Conservation (phyloP, 2,113 vertebrate genomes). For the Lamprologus sp. region DNA sequence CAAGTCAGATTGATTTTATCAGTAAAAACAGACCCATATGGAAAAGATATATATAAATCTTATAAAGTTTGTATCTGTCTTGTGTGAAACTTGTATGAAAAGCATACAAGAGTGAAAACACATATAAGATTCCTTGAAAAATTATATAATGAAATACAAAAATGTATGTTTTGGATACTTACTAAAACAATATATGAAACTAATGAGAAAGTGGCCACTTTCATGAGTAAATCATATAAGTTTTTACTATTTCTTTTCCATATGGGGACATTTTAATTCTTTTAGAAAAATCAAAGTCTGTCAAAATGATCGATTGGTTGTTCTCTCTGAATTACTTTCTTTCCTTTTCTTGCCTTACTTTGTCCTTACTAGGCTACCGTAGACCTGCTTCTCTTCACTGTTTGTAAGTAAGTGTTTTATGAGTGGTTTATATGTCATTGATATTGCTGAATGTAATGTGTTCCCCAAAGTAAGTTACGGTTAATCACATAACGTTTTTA, state of each 20-base stretch:
- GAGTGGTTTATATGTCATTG: background rate
- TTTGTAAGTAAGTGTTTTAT: background rate
- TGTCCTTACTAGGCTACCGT: background rate
- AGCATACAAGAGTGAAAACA: fast-evolving
- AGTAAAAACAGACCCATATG: background rate
- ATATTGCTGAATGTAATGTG: background rate
- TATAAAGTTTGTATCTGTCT: no score
- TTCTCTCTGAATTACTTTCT: background rate
- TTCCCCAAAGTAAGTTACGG: background rate
- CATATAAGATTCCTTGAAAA: no score
- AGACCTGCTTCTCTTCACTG: background rate
- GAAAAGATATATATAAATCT: no score
- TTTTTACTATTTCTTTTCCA: no score
- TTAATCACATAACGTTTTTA: background rate
- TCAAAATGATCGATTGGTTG: background rate
- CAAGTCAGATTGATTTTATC: background rate
- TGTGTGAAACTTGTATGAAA: no score
- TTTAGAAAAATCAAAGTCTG: background rate
- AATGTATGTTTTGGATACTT: no score
- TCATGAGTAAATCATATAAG: no score
- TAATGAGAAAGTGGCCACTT: no score
- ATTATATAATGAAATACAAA: no score
- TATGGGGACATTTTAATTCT: background rate
- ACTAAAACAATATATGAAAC: no score
- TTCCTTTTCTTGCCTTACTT: background rate